phyloP scores from a whole-genome alignment of 2,888 invertebrate genomes.

The Agelastica alni region DNA sequence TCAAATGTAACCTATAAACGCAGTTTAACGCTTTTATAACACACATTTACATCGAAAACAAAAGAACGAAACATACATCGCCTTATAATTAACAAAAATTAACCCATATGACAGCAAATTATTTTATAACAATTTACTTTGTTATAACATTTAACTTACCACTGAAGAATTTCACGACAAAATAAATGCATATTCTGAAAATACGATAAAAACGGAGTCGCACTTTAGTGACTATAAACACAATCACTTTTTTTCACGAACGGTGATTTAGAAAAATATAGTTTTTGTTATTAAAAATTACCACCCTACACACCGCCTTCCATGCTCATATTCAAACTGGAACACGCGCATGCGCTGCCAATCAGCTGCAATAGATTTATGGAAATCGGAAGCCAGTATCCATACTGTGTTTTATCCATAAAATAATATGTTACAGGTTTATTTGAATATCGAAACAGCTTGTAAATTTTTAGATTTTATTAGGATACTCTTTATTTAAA shows the following conservation, averaged over 20 bases:
- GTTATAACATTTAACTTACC: conserved; percentile 34
- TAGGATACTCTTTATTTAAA: no score
- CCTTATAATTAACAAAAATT: conserved; percentile 9
- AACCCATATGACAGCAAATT: conserved; percentile 24
- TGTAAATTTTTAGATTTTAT: no score
- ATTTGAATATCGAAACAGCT: no score
- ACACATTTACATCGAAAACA: not conserved
- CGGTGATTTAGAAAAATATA: conserved; percentile 33
- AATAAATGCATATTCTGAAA: conserved; percentile 18
- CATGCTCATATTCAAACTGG: conserved; percentile 53
- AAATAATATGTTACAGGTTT: no score
- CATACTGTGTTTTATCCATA: conserved; percentile 17
- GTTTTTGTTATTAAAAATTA: conserved; percentile 44
- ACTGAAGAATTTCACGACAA: conserved; percentile 13
- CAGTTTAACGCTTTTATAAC: not conserved
- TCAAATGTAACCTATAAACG: conserved; percentile 25
- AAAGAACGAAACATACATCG: not conserved
- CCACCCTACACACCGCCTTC: conserved; percentile 52
- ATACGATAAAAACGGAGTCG: conserved; percentile 18
- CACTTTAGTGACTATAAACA: conserved; percentile 10
- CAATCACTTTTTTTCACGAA: conserved; percentile 24
- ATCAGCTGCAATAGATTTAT: conserved; percentile 34
- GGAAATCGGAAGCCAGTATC: conserved; percentile 6
- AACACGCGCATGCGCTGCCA: conserved; percentile 48
- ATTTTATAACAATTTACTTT: conserved; percentile 32